Percentiles rank a stretch among this genome's conserved stretches.
These are phyloP conservation scores for Hedychridium roseum DNA, from an alignment of 2,888 invertebrate species.

Conservation along the genomic window DNA sequence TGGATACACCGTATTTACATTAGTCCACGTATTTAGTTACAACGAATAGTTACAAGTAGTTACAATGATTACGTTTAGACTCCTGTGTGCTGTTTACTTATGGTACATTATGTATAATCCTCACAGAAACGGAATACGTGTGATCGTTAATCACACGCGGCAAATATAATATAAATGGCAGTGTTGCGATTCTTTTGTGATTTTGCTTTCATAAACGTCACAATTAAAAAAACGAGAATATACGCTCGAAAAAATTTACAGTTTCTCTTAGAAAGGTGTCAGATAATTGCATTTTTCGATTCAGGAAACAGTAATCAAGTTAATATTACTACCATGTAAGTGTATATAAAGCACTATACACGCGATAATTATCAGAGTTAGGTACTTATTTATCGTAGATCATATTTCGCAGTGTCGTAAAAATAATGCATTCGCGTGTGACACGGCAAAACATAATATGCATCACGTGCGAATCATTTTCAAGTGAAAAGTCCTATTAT, in stretches of 20 bases:
- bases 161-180: constrained; percentile 22
- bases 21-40: too few species aligned
- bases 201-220: too few species aligned
- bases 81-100: constrained; percentile 32
- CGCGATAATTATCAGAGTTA: constrained; percentile 1
- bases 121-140: constrained; percentile 2
- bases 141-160: constrained; percentile 12
- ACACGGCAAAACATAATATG: too few species aligned
- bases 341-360: constrained; percentile 2
- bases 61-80: constrained; percentile 37
- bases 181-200: constrained; percentile 9
- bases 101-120: constrained; percentile 45
- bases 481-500: too few species aligned
- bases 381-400: too few species aligned
- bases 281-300: not conserved
- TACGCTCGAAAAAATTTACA: too few species aligned
- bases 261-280: not conserved
- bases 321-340: constrained; percentile 4
- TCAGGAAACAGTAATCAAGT: not conserved
- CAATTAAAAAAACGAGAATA: too few species aligned
- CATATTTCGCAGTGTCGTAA: too few species aligned
- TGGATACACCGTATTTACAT: constrained; percentile 45
- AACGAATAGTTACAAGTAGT: too few species aligned
- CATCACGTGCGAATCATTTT: too few species aligned
- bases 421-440: too few species aligned